These are phyloP conservation scores for Nibea albiflora DNA, from an alignment of 2,113 vertebrate species.

Conservation along the genomic window DNA sequence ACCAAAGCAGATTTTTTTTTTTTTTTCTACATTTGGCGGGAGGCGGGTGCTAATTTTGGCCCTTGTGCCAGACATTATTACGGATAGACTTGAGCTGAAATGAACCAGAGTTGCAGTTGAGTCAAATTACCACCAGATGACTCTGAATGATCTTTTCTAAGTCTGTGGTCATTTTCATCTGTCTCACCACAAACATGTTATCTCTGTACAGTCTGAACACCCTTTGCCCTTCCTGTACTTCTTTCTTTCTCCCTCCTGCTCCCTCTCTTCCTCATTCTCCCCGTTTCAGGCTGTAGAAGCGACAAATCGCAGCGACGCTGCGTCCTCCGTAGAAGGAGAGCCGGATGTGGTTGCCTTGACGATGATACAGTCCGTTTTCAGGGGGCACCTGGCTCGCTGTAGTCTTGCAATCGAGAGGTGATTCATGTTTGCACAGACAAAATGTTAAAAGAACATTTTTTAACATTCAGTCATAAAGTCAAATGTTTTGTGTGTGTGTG, in stretches of 20 bases:
- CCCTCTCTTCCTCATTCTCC: neutral
- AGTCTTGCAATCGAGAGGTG: conserved; percentile 80
- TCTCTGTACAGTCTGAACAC: neutral
- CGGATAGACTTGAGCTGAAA: neutral
- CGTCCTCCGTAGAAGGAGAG: conserved; percentile 25
- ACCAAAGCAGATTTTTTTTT: no score
- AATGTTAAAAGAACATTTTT: neutral
- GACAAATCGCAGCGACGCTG: conserved; percentile 30
- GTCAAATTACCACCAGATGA: conserved; percentile 31
- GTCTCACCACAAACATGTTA: neutral
- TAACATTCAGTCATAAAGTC: neutral
- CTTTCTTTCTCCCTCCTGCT: neutral
- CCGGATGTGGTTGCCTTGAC: conserved; percentile 77
- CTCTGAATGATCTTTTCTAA: neutral
- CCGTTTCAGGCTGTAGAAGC: conserved; percentile 71
- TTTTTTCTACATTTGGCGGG: no score
- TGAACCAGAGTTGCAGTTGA: no score
- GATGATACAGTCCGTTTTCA: conserved; percentile 88
- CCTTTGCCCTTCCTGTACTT: neutral
- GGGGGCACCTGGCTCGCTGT: conserved; percentile 87
- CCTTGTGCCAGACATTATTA: neutral
- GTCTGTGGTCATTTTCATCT: neutral
- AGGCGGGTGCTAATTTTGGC: no score
- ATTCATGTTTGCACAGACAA: conserved; percentile 15
- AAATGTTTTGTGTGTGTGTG: neutral